Conservation (phyloP, 30 jellyfish, hydroid and myxozoan genomes). For the Nemopilema nomurai region DNA sequence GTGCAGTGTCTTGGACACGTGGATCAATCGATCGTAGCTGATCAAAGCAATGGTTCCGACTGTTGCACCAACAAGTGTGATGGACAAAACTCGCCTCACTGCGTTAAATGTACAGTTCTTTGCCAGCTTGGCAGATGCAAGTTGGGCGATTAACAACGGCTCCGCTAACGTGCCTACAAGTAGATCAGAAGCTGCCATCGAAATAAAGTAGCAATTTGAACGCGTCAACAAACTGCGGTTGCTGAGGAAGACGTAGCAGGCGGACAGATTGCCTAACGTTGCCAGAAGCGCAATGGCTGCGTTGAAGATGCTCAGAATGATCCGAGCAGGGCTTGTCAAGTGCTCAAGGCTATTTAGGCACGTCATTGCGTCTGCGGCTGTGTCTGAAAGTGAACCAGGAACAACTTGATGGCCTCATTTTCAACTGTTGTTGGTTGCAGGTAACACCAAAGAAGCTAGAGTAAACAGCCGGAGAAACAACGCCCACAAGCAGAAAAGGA, state of each 20-base stretch:
- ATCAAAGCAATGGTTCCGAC: constrained; percentile 16
- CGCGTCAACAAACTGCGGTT: constrained; percentile 11
- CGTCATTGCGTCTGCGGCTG: no score
- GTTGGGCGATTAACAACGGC: constrained; percentile 10
- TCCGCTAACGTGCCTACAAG: constrained; percentile 6
- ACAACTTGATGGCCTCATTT: no score
- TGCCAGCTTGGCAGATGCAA: neutral
- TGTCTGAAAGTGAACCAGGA: no score
- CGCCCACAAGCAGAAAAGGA: no score
- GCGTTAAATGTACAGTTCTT: neutral
- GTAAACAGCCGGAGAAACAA: no score
- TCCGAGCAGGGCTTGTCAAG: neutral
- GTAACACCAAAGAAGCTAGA: no score
- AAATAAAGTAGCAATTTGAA: neutral
- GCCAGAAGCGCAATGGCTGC: neutral
- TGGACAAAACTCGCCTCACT: neutral
- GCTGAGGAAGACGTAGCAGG: neutral
- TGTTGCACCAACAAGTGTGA: constrained; percentile 7
- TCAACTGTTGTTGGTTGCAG: no score
- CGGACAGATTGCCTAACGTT: neutral
- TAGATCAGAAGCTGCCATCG: constrained; percentile 11
- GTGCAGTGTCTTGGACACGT: neutral
- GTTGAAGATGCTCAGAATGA: neutral
- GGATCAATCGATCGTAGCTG: constrained; percentile 22
- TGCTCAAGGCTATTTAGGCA: constrained; percentile 8